Evolutionary conservation across 2,888 invertebrate genomes (phyloP).

Genomic region (Phengaris alcon): DNA sequence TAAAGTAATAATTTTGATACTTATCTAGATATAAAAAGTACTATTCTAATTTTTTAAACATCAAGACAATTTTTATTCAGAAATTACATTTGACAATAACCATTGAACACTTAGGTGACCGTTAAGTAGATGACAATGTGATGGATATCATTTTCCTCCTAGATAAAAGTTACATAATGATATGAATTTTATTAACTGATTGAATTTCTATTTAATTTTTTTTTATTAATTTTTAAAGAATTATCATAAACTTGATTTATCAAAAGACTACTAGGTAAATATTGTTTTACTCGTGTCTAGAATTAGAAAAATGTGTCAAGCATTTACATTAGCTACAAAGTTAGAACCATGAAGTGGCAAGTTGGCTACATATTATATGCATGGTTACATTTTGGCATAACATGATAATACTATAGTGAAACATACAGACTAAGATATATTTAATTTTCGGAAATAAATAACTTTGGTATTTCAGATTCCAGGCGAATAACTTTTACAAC

Average conservation of each 20-base stretch:
- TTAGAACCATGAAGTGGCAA: not conserved
- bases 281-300: no score
- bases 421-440: slow-evolving; percentile 24
- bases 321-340: not conserved
- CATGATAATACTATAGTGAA: slow-evolving; percentile 38
- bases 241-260: not conserved
- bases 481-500: slow-evolving; percentile 84
- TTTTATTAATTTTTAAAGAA: no score
- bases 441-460: slow-evolving; percentile 77
- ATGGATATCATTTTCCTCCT: slow-evolving; percentile 7
- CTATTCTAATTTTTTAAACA: not conserved
- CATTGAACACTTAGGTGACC: slow-evolving; percentile 30
- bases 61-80: not conserved
- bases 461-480: slow-evolving; percentile 85
- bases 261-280: no score
- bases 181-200: slow-evolving; percentile 5
- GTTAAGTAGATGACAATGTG: slow-evolving; percentile 12
- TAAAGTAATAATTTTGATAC: not conserved
- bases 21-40: slow-evolving; percentile 16
- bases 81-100: slow-evolving; percentile 11
- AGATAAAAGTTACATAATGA: not conserved
- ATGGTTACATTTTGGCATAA: slow-evolving; percentile 44
- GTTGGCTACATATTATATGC: slow-evolving; percentile 31
- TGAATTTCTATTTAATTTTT: no score
- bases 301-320: not conserved